Conservation (phyloP, 2,797 vertebrate species). For the Myotis findleyi region DNA sequence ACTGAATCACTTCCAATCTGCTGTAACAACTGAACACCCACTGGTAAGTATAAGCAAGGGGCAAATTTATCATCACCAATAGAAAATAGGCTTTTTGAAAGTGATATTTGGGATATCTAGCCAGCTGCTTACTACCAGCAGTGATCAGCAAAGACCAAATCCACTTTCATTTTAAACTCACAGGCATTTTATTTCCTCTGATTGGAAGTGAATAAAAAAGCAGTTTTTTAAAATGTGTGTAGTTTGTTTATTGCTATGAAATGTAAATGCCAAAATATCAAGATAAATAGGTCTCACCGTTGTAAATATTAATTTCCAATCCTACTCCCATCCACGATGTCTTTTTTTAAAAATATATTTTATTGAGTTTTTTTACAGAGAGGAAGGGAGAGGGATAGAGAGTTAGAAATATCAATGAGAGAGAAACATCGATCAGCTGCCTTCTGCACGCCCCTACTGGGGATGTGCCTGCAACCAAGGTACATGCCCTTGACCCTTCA, state of each 20-base stretch:
- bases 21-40: slow-evolving; percentile 80
- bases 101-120: slow-evolving; percentile 75
- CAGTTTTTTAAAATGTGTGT: background rate
- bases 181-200: slow-evolving; percentile 67
- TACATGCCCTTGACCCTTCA: too few relatives aligned
- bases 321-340: background rate
- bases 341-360: background rate
- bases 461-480: too few relatives aligned
- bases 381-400: too few relatives aligned
- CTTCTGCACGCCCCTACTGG: too few relatives aligned
- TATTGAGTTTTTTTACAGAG: too few relatives aligned
- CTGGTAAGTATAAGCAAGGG: slow-evolving; percentile 79
- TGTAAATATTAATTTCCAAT: slow-evolving; percentile 53
- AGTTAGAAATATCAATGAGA: too few relatives aligned
- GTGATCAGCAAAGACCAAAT: slow-evolving; percentile 77
- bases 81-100: slow-evolving; percentile 79
- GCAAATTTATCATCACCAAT: slow-evolving; percentile 79
- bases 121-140: slow-evolving; percentile 57
- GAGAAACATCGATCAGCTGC: too few relatives aligned
- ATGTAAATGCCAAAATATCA: slow-evolving; percentile 68
- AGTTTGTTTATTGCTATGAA: slow-evolving; percentile 67
- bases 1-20: slow-evolving; percentile 77
- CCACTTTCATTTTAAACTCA: slow-evolving; percentile 72
- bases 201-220: slow-evolving; percentile 59
- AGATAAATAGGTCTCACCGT: slow-evolving; percentile 58